Evolutionary conservation across 2,113 vertebrate species (phyloP), one percentile per base, ranked within the genome.

Genomic region (Burhinus oedicnemus): DNA sequence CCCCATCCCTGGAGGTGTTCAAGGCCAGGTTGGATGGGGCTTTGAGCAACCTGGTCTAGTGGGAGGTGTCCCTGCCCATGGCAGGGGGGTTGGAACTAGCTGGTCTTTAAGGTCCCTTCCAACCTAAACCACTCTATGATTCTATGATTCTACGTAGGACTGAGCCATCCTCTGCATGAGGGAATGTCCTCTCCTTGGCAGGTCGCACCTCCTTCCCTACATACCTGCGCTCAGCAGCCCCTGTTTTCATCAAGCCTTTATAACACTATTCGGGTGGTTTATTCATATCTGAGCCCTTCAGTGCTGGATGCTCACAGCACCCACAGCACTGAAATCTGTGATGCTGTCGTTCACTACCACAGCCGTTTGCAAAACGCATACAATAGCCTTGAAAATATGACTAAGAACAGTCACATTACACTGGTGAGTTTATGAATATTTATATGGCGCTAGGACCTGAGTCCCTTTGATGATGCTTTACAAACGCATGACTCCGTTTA

Each of bases 171-270:
- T 57, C 52, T 54, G 40, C 4, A 4, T 3, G 38, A 68, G 5
- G 44, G 34, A 70, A 64, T 0, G 2, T 55, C 49, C 60, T 55
- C 19, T 47, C 19, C 12, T 45, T 0, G 0, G 38, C 15, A 76
- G 47, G 47, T 51, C 0, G 0, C 26, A 29, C 6, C 25, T 91
- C 26, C 27, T 64, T 42, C 10, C 40, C 36, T 72, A n/a, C 77
- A 80, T 15, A 86, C 29, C 64, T 23, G 36, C 1, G 1, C 72
- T n/a, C 42, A 38, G 45, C 32, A 94, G 22, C 8, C 19, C 19
- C 34, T 21, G 12, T 52, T 92, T 86, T 21, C 52, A 62, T 17
- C 47, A 38, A 5, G 22, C 5, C 16, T 69, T 93, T 62, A 3
- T 15, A 57, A 44, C 15, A 17, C 25, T 21, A 2, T 49, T 80